Base-by-base conservation (phyloP, 2,797 vertebrate species). In the Peromyscus attwateri region DNA sequence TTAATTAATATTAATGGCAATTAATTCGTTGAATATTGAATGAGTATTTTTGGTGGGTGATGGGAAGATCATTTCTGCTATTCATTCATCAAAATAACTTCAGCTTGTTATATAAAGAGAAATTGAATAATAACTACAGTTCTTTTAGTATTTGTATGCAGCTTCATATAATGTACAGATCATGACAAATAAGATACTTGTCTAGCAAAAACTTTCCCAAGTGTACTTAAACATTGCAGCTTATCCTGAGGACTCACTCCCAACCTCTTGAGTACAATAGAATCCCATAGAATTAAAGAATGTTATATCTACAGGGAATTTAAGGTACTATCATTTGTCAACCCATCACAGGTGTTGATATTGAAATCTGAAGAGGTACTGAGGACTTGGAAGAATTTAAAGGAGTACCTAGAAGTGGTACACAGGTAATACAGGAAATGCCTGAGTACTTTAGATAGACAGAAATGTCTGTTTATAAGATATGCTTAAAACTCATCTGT, bases 401-500 rank as follows among this genome's bases (percentile, higher is more conserved):
- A 62, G n/a, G 16, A 87, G 34, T 9, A 70, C 34, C 2, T 40
- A 17, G 29, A 77, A 21, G 8, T 80, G 73, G 27, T 25, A 52
- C 52, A 52, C 52, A 52, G 52, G 52, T 49, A 87, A 75, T 31
- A 92, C 6, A 64, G 27, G 68, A 87, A 88, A 3, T 29, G 2
- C 70, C 31, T 40, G 25, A 25, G 10, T 70, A 73, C 6, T 62
- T 77, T 79, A 79, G 7, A 68, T 68, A 29, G 62, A 77, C 0
- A 79, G 68, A 87, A 76, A 77, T 52, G 7, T 52, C 8, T 66
- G 5, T 84, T 80, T 84, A 82, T 92, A 64, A 93, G 23, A 43
- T 71, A 46, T 46, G 55, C 37, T 85, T 57, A 75, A 95, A 92
- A 75, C 81, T 70, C 31, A 92, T n/a, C 76, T 52, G 25, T 60